A percentile compares a stretch with the other conserved stretches of the same genome.
Evolutionary conservation across 2,797 vertebrate genomes (phyloP).

Genomic region (Alectoris magna): DNA sequence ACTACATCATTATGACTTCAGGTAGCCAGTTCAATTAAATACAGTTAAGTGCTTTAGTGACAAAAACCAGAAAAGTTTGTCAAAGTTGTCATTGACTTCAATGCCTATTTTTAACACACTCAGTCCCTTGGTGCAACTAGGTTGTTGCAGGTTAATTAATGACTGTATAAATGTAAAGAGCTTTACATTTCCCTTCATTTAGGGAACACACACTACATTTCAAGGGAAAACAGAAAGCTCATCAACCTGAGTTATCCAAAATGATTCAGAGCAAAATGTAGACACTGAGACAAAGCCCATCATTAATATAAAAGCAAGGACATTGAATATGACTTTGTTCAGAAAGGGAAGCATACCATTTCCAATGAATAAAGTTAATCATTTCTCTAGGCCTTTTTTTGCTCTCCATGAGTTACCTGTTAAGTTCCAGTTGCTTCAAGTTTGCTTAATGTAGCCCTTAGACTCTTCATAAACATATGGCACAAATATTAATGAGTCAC

Average conservation of each 20-base stretch:
- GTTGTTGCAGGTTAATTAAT: slow-evolving; percentile 61
- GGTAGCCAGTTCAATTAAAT: slow-evolving; percentile 28
- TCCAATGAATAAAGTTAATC: slow-evolving; percentile 42
- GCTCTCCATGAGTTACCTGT: slow-evolving; percentile 43
- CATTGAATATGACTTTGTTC: slow-evolving; percentile 21
- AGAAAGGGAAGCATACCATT: neutral
- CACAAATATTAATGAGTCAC: slow-evolving; percentile 67
- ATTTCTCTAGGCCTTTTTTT: slow-evolving; percentile 4
- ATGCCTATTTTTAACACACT: slow-evolving; percentile 54
- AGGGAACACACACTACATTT: neutral
- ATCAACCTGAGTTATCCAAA: slow-evolving; percentile 43
- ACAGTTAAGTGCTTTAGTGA: slow-evolving; percentile 43
- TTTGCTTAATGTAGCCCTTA: slow-evolving; percentile 53
- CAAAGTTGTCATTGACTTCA: slow-evolving; percentile 38
- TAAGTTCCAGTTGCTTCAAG: slow-evolving; percentile 45
- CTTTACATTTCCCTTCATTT: slow-evolving; percentile 53
- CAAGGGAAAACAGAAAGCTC: slow-evolving; percentile 48
- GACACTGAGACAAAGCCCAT: neutral
- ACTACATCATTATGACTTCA: slow-evolving; percentile 19
- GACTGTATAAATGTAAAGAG: slow-evolving; percentile 40
- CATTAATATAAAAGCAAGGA: slow-evolving; percentile 33
- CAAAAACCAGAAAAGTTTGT: slow-evolving; percentile 33
- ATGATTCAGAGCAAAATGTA: slow-evolving; percentile 17
- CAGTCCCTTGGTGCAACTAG: slow-evolving; percentile 31
- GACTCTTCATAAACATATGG: slow-evolving; percentile 71